Base-by-base conservation (phyloP, 2,797 vertebrate genomes). In the Lerista edwardsae region DNA sequence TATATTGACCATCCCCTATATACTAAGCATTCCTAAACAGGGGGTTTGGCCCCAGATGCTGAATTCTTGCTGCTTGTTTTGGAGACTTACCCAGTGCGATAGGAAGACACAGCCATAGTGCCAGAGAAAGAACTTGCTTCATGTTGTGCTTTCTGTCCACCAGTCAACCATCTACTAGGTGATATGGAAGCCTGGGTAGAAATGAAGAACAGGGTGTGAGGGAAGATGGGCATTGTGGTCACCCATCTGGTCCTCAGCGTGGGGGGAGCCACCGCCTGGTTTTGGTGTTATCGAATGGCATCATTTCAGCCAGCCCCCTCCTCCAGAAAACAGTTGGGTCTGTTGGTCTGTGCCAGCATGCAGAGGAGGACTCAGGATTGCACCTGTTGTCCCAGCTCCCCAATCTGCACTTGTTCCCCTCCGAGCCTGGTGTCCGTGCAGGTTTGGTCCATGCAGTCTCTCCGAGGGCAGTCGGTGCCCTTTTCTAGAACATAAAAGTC, bases 11-110 rank as follows among this genome's bases (percentile, higher is more conserved):
- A 41, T 14, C 29, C 36, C 39, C 31, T 15, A 55, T 47, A 31
- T 29, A 73, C 14, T 51, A 12, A 10, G 14, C 47, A 51, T 15
- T 17, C 51, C 15, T 17, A 62, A 27, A 62, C 47, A 62, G 61
- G 27, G 25, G 14, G 6, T 15, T 15, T 59, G 17, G 10, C 59
- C 29, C 17, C 73, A 75, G 47, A 55, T 15, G 47, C 23, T 47
- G 41, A 47, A 73, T 9, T 14, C 12, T 29, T 36, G 2, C 68
- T 51, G 2, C 29, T 80, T 27, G 8, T 19, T n/a, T 27, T 34
- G n/a, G 41, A 69, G n/a, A 39, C 84, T 86, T 86, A 82, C 79
- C 73, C 8, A 77, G 2, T 8, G 17, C 55, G 51, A 64, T 21
- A 14, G 31, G 36, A 7, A 86, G 55, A 11, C 61, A 4, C 47